Evolutionary conservation across 2,888 invertebrate species (phyloP).

Genomic region (Ditylenchus weischeri): DNA sequence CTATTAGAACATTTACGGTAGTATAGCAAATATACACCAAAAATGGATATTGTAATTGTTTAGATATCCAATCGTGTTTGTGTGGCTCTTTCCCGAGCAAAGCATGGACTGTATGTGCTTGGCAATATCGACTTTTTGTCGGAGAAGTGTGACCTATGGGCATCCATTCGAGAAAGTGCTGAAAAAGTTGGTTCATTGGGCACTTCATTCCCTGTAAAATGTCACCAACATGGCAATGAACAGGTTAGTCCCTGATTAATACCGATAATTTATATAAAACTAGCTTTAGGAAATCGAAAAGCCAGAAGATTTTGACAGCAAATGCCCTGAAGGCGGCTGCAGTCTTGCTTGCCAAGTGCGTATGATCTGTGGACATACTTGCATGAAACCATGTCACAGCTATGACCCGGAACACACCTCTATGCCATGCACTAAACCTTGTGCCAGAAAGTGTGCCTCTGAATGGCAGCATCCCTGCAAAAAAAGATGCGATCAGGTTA

Average conservation of each 20-base stretch:
- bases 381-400: conserved; percentile 68
- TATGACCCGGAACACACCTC: conserved; percentile 64
- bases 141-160: background rate
- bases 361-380: conserved; percentile 69
- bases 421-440: conserved; percentile 35
- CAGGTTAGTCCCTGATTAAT: conserved; percentile 10
- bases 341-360: conserved; percentile 63
- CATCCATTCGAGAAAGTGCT: conserved; percentile 11
- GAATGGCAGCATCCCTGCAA: conserved; percentile 17
- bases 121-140: conserved; percentile 66
- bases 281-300: conserved; percentile 25
- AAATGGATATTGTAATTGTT: background rate
- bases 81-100: conserved; percentile 70
- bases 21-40: background rate
- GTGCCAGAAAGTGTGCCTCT: conserved; percentile 20
- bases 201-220: conserved; percentile 5
- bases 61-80: conserved; percentile 53
- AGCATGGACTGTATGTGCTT: conserved; percentile 71
- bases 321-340: conserved; percentile 65
- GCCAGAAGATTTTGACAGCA: conserved; percentile 33
- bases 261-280: background rate
- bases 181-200: conserved; percentile 1
- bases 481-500: conserved; percentile 25
- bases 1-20: no score
- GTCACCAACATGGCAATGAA: conserved; percentile 33